phyloP scores from a whole-genome alignment of 2,888 invertebrate genomes.

The Polyommatus icarus region DNA sequence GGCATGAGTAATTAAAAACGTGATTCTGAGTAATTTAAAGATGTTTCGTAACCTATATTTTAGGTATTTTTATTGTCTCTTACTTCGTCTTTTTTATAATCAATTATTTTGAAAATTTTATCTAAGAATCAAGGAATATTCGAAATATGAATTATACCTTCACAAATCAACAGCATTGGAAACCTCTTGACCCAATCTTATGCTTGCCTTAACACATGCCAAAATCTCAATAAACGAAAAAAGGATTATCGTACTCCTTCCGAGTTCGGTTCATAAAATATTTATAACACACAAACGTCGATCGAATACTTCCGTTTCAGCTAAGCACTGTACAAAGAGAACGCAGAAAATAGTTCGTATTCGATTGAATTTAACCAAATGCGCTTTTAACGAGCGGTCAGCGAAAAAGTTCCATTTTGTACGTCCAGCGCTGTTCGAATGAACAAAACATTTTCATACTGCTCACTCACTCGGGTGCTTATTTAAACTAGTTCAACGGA shows the following conservation, averaged over 20 bases:
- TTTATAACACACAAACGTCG: conserved; percentile 18
- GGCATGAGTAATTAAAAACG: neutral
- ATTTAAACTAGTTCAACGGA: neutral
- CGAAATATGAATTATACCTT: neutral
- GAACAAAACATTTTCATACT: conserved; percentile 25
- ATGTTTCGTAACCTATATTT: neutral
- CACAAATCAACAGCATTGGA: neutral
- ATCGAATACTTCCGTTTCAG: conserved; percentile 12
- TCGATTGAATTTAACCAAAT: conserved; percentile 30
- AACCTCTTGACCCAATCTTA: neutral
- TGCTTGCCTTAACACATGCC: neutral
- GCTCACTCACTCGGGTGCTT: conserved; percentile 10
- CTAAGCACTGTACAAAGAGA: neutral
- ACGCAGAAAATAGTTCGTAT: conserved; percentile 19
- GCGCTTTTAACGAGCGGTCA: conserved; percentile 23
- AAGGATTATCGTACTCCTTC: neutral
- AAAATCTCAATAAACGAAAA: neutral
- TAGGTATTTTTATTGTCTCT: neutral
- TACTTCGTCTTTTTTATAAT: neutral
- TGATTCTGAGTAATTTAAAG: neutral
- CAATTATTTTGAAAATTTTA: neutral
- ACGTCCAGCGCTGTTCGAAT: neutral
- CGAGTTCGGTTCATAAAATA: conserved; percentile 22
- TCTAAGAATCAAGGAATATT: neutral
- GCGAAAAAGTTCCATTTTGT: conserved; percentile 25